phyloP scores from a whole-genome alignment of 2,113 vertebrate genomes.

The Psophia crepitans region DNA sequence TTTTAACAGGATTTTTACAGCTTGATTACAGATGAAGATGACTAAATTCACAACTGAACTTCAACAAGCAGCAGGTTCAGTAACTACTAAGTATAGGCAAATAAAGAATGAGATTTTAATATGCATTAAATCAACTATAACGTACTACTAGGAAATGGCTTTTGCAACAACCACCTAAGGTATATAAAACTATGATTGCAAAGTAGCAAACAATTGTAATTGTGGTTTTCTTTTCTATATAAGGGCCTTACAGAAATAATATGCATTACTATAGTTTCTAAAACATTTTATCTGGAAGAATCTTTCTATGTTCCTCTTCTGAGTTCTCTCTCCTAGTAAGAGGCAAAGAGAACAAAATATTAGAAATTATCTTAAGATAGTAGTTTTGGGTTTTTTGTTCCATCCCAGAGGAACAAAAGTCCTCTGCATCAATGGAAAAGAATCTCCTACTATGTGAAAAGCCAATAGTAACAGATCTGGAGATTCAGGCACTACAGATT shows the following conservation, averaged over 20 bases:
- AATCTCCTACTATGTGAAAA: background rate
- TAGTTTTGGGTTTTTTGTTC: background rate
- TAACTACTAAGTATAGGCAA: conserved; percentile 75
- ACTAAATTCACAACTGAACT: conserved; percentile 71
- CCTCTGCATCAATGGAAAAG: background rate
- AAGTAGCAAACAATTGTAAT: background rate
- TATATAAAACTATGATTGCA: background rate
- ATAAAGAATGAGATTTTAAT: conserved; percentile 83
- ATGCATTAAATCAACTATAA: conserved; percentile 84
- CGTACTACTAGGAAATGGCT: conserved; percentile 82
- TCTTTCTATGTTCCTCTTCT: background rate
- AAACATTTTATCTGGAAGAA: background rate
- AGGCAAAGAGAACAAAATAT: background rate
- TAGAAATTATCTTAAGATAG: background rate
- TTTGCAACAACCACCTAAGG: conserved; percentile 75
- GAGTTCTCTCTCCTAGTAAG: background rate
- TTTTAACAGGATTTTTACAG: background rate
- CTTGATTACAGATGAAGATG: conserved; percentile 69
- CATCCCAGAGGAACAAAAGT: background rate
- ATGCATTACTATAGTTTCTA: background rate
- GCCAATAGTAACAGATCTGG: background rate
- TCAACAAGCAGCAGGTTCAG: conserved; percentile 61
- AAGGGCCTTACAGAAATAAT: background rate
- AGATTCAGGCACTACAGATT: background rate
- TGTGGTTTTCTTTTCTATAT: background rate